These are phyloP conservation scores for Bhutanitis thaidina DNA, from an alignment of 2,888 invertebrate genomes.

Conservation along the genomic window DNA sequence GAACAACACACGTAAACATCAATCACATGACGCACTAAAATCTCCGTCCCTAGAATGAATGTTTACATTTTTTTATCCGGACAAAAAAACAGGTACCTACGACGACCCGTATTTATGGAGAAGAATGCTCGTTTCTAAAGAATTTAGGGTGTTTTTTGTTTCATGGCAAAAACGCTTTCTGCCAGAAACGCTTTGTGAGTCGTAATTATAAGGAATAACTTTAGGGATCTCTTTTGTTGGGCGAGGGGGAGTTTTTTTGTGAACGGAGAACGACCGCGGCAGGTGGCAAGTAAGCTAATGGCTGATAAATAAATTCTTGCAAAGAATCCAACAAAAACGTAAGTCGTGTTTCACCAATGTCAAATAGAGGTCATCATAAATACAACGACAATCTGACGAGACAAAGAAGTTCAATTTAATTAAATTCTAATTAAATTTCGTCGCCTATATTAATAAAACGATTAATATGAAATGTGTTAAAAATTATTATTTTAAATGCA, in stretches of 20 bases:
- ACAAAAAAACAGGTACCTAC: constrained; percentile 48
- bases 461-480: too few species aligned
- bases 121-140: constrained; percentile 55
- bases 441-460: too few species aligned
- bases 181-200: constrained; percentile 63
- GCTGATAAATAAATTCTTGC: constrained; percentile 57
- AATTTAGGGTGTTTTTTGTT: constrained; percentile 61
- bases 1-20: constrained; percentile 32
- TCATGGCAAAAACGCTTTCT: constrained; percentile 56
- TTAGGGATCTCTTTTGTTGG: constrained; percentile 71
- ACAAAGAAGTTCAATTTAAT: constrained; percentile 1
- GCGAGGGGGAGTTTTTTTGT: constrained; percentile 68
- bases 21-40: constrained; percentile 31
- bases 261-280: constrained; percentile 73
- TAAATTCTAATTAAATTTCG: neutral
- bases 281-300: constrained; percentile 71
- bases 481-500: neutral
- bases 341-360: constrained; percentile 56
- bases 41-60: constrained; percentile 41
- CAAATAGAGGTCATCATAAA: constrained; percentile 63
- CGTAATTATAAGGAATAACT: constrained; percentile 75
- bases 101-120: constrained; percentile 43
- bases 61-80: constrained; percentile 70
- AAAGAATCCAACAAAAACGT: constrained; percentile 67
- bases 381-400: neutral